These are phyloP conservation scores for Notarius quadriscutis DNA, from an alignment of 2,113 vertebrate genomes.

Conservation along the genomic window DNA sequence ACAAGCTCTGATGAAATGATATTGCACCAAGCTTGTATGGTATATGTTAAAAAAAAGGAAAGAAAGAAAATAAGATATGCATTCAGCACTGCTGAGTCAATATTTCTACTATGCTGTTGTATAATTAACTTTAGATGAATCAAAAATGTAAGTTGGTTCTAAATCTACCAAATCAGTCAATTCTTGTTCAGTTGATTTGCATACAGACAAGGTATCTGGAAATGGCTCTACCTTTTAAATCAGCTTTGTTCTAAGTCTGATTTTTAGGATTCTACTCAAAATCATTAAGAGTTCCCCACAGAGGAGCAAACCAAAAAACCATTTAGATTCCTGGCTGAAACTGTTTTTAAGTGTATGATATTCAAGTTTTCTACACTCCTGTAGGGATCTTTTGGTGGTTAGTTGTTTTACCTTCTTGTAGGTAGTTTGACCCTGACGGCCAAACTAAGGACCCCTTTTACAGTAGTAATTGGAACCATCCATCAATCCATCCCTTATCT, in stretches of 20 bases:
- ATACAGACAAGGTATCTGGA: background rate
- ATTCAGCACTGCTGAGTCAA: background rate
- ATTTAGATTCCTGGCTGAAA: background rate
- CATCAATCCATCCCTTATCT: too few species aligned
- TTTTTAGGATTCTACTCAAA: background rate
- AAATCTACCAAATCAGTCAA: background rate
- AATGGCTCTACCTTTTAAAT: background rate
- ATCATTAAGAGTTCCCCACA: too few species aligned
- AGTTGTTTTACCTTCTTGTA: background rate
- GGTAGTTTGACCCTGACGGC: background rate
- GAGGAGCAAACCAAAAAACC: background rate
- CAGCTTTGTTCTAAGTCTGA: background rate
- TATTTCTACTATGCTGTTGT: too few species aligned
- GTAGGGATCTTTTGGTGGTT: background rate
- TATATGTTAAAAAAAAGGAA: background rate
- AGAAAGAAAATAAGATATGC: background rate
- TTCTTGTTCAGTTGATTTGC: background rate
- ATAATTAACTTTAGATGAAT: background rate
- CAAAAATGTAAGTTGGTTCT: background rate
- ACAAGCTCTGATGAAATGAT: background rate
- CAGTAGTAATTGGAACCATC: background rate
- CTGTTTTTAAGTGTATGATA: background rate
- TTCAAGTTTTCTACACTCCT: background rate
- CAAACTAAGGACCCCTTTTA: background rate
- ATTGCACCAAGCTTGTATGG: background rate